Conservation (phyloP, 2,888 invertebrate species). For the Mesochorus sp. region DNA sequence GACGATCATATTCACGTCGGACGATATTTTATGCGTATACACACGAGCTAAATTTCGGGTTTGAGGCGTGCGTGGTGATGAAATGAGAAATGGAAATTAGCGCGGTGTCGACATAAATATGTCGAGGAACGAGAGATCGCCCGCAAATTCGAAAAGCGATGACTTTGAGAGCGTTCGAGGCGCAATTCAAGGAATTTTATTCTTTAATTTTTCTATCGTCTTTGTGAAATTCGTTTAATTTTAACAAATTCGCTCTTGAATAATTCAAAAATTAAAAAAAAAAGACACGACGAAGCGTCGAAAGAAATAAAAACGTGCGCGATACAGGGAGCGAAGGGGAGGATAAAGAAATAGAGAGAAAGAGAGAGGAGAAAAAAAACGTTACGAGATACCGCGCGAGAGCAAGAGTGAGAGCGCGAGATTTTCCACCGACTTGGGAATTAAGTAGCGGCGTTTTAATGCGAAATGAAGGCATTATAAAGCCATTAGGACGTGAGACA, state of each 20-base stretch:
- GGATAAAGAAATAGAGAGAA: no score
- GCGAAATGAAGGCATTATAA: conserved; percentile 80
- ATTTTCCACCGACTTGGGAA: conserved; percentile 53
- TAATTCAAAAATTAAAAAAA: conserved; percentile 1
- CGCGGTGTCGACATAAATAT: conserved; percentile 77
- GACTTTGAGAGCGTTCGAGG: no score
- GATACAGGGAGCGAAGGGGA: background rate
- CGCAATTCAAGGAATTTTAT: background rate
- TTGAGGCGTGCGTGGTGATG: conserved; percentile 69
- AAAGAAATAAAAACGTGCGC: conserved; percentile 6
- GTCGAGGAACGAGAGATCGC: conserved; percentile 70
- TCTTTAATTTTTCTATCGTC: no score
- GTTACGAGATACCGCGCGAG: background rate
- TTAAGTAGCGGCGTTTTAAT: conserved; percentile 73
- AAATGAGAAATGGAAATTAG: conserved; percentile 70
- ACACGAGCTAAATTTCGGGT: conserved; percentile 59
- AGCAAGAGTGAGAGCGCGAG: conserved; percentile 10
- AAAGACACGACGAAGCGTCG: background rate
- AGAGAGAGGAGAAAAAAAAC: conserved; percentile 32
- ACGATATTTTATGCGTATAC: conserved; percentile 64
- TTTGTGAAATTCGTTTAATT: no score
- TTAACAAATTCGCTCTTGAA: no score
- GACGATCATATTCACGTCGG: conserved; percentile 59
- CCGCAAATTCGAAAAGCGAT: background rate
- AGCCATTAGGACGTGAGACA: conserved; percentile 74